A percentile compares a stretch with the other conserved stretches of the same genome.
phyloP scores from a whole-genome alignment of 2,797 vertebrate species.

The Eulemur albifrons region DNA sequence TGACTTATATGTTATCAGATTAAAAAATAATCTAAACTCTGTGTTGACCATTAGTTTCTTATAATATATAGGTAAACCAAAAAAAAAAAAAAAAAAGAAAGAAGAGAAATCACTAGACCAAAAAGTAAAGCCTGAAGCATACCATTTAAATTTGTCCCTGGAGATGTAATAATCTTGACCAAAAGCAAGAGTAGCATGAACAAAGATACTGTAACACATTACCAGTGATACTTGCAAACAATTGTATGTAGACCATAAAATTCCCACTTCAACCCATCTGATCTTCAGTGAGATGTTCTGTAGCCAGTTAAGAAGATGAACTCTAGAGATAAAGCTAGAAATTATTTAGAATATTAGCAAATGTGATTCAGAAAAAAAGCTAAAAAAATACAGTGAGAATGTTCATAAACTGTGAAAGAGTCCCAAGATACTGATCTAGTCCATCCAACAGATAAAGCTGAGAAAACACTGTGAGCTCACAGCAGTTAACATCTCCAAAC shows the following conservation, averaged over 20 bases:
- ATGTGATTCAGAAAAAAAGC: background rate
- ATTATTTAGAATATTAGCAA: background rate
- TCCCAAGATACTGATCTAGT: background rate
- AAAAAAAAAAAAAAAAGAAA: background rate
- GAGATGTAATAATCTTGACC: constrained; percentile 40
- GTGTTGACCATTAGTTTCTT: constrained; percentile 23
- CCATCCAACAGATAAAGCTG: background rate
- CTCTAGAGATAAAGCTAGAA: background rate
- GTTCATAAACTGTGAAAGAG: background rate
- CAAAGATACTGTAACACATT: background rate
- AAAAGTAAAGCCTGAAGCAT: background rate
- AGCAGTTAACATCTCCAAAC: background rate
- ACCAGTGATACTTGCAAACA: background rate
- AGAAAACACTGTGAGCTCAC: background rate
- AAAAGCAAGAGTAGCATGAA: background rate
- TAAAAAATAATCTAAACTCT: background rate
- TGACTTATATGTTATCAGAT: background rate
- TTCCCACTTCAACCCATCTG: background rate
- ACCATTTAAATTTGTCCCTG: background rate
- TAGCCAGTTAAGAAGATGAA: background rate
- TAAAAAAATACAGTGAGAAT: background rate
- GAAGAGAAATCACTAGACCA: background rate
- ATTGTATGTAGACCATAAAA: constrained; percentile 29
- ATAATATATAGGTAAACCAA: background rate
- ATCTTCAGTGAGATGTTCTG: background rate